Conservation (phyloP, 2,797 vertebrate species). For the Tamandua tetradactyla region DNA sequence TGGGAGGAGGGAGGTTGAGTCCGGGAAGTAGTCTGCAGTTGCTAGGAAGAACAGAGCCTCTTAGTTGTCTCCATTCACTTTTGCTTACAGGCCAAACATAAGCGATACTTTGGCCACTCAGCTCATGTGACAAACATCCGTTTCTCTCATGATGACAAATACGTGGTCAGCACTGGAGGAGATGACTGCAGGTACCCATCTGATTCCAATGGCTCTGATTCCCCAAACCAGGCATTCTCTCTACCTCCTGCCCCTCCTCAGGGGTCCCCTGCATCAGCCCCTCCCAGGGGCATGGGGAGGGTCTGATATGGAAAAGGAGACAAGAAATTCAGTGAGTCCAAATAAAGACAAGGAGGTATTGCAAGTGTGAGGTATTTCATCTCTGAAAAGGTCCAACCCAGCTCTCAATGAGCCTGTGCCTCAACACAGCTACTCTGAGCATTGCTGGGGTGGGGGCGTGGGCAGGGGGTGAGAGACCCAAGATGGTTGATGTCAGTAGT, state of each 20-base stretch:
- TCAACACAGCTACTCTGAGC: background rate
- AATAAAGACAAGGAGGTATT: background rate
- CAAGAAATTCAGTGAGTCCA: background rate
- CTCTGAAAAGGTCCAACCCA: background rate
- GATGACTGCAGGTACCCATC: slow-evolving; percentile 94
- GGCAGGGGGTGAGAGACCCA: background rate
- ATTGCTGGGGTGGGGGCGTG: background rate
- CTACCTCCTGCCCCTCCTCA: background rate
- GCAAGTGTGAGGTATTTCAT: background rate
- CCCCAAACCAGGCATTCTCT: background rate
- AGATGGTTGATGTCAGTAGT: background rate
- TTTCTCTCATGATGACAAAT: slow-evolving; percentile 96
- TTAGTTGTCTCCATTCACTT: background rate
- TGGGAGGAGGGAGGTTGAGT: background rate
- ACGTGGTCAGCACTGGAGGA: slow-evolving; percentile 94
- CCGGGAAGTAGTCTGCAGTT: background rate
- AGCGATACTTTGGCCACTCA: slow-evolving; percentile 96
- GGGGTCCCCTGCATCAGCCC: background rate
- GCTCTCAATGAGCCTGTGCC: background rate
- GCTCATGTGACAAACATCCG: slow-evolving; percentile 95
- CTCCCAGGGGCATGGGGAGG: background rate
- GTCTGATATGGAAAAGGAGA: background rate
- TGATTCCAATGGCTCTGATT: accelerated
- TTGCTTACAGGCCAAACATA: slow-evolving; percentile 93
- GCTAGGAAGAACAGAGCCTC: background rate